These are phyloP conservation scores for Pachycephus smyrnensis DNA, from an alignment of 2,888 invertebrate species.

Conservation along the genomic window DNA sequence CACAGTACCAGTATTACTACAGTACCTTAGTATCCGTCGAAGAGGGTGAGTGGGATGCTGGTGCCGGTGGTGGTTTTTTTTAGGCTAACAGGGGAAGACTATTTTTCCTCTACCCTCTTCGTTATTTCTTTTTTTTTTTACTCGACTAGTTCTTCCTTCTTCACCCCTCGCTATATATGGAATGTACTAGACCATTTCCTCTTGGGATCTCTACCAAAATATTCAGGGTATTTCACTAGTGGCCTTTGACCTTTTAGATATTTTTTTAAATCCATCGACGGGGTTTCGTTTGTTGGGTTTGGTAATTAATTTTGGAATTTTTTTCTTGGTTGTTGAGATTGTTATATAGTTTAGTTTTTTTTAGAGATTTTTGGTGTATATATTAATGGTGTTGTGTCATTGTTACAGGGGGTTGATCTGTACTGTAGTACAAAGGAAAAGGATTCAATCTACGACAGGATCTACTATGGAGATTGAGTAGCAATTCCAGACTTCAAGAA, in stretches of 20 bases:
- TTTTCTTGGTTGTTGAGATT: neutral
- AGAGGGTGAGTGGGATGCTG: neutral
- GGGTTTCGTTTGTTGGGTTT: neutral
- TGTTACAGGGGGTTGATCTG: neutral
- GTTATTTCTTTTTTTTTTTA: neutral
- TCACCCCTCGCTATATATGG: neutral
- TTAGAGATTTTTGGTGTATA: neutral
- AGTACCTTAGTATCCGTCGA: neutral
- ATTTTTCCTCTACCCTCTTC: neutral
- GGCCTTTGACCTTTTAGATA: neutral
- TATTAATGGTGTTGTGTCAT: neutral
- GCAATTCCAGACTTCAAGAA: neutral
- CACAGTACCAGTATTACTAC: neutral
- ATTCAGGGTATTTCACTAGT: neutral
- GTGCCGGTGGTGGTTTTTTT: neutral
- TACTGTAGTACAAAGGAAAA: neutral
- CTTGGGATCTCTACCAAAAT: neutral
- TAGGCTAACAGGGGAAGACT: neutral
- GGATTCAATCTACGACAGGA: neutral
- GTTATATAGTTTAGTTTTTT: neutral
- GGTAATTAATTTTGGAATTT: neutral
- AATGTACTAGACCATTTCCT: neutral
- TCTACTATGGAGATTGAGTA: neutral
- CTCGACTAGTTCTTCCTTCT: neutral
- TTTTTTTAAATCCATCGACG: neutral